phyloP scores from a whole-genome alignment of 2,113 vertebrate species.

The Corythornis cristatus region DNA sequence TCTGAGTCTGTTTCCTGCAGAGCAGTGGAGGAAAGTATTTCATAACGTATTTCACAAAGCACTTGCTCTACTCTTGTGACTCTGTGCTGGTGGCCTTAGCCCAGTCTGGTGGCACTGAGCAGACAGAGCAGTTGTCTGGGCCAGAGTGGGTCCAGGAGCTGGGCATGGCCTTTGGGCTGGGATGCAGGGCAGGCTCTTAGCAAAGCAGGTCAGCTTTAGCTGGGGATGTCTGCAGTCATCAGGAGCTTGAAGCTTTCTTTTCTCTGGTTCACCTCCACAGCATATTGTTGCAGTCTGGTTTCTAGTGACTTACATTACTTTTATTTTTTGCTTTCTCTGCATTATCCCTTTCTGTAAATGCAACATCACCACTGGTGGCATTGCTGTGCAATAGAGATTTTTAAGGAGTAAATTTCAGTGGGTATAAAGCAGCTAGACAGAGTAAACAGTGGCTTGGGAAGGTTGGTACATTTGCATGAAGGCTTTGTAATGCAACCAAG shows the following conservation, averaged over 20 bases:
- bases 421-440: neutral
- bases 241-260: neutral
- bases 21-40: neutral
- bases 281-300: neutral
- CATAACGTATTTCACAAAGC: neutral
- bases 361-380: neutral
- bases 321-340: neutral
- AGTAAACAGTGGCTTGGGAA: neutral
- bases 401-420: neutral
- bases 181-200: neutral
- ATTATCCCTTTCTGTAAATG: neutral
- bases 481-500: neutral
- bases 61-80: neutral
- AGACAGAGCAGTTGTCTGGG: neutral
- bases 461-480: neutral
- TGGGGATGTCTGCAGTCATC: neutral
- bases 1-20: neutral
- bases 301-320: neutral
- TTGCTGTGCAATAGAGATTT: neutral
- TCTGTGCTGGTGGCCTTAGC: neutral
- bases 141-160: neutral
- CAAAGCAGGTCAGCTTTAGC: neutral
- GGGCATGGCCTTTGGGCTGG: neutral
- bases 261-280: neutral
- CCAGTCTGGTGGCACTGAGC: neutral